phyloP scores from a whole-genome alignment of 2,113 vertebrate genomes.

The Pica pica region DNA sequence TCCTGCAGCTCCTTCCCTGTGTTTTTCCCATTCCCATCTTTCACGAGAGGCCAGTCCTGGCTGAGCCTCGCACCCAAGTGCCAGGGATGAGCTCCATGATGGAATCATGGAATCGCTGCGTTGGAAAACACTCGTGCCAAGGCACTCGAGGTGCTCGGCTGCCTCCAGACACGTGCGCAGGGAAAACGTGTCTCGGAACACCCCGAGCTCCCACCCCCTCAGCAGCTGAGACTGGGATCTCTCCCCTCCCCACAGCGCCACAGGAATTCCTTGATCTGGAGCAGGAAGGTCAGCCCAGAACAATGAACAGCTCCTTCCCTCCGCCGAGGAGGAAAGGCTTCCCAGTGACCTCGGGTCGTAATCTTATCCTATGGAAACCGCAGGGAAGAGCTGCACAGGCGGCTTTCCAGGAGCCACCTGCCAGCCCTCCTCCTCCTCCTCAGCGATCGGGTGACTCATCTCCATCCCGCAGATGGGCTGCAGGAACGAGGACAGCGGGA shows the following conservation, averaged over 20 bases:
- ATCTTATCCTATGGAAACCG: background rate
- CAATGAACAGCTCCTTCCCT: background rate
- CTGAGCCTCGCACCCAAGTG: fast-evolving
- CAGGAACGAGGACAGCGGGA: background rate
- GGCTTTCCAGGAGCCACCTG: constrained; percentile 11
- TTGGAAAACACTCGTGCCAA: background rate
- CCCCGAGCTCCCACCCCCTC: background rate
- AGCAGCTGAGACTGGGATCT: background rate
- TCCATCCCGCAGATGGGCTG: background rate
- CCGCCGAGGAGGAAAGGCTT: background rate
- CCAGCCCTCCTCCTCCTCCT: background rate
- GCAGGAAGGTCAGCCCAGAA: constrained; percentile 22
- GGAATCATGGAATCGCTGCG: background rate
- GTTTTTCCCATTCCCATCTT: background rate
- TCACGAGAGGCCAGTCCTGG: fast-evolving
- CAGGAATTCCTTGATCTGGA: background rate
- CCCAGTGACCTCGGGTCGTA: background rate
- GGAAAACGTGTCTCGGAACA: background rate
- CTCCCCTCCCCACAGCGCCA: background rate
- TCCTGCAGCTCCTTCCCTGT: background rate
- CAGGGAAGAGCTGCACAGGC: background rate
- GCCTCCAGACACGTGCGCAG: background rate
- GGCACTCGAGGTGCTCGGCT: background rate
- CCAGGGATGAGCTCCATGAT: fast-evolving
- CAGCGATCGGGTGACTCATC: background rate